Evolutionary conservation across 2,113 vertebrate species (phyloP), one percentile per base, ranked within the genome.

Genomic region (Thamnophis sirtalis): DNA sequence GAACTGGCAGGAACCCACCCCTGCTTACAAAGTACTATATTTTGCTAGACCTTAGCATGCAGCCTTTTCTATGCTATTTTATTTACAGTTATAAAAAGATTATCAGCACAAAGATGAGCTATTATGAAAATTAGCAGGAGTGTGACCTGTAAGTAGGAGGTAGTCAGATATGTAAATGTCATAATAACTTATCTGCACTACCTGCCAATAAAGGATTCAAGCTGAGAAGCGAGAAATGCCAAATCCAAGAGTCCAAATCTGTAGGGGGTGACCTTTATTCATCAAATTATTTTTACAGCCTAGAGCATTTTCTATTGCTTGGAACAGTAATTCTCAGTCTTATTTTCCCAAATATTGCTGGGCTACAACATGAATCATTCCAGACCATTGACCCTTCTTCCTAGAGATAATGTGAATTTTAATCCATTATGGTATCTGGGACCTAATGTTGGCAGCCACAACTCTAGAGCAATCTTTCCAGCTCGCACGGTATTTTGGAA

Each of bases 11-110:
- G n/a, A n/a, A n/a, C n/a, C n/a, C n/a, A n/a, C n/a, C n/a, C n/a
- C n/a, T n/a, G n/a, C 5, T 86, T 26, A 94, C 94, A 95, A 87
- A 24, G 50, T 93, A 92, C 91, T 91, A 89, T 86, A 90, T 86
- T 73, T 55, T 48, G 53, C 88, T 92, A 89, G 60, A 28, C 91
- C 92, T 91, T 96, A 93, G 93, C 86, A 89, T 87, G 89, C 91
- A 87, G 92, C 43, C 93, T 0, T 0, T 0, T 0, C 84, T 50
- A 95, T 13, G 91, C 17, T 80, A 9, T 80, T 80, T 80, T 80
- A 80, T 80, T 80, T 80, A 33, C n/a, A 38, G 33, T 80, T 80
- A 43, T 80, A 80, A 80, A 80, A 80, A 80, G 33, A 43, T 80
- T 80, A 80, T 80, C 33, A 80, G 17, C 73, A 43, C 15, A 38